These are phyloP conservation scores for Riparia riparia DNA, from an alignment of 2,113 vertebrate genomes.

Conservation along the genomic window DNA sequence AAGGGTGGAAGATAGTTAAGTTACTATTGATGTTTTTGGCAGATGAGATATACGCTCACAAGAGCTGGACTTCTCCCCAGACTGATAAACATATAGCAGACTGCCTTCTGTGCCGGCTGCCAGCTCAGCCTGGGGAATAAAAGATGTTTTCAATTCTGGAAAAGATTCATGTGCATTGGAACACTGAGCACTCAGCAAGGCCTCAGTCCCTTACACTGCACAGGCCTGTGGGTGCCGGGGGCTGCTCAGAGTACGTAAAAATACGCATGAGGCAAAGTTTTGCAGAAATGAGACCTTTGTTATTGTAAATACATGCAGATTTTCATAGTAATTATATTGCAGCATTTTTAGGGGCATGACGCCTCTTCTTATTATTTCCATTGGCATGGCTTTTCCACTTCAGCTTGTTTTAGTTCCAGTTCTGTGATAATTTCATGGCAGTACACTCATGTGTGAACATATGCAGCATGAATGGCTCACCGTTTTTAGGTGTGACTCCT, in stretches of 20 bases:
- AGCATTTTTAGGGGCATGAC: background rate
- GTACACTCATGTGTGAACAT: fast-evolving
- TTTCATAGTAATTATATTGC: background rate
- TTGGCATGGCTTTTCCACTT: background rate
- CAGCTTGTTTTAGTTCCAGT: background rate
- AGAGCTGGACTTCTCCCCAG: background rate
- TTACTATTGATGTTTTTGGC: background rate
- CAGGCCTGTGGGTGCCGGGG: background rate
- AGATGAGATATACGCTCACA: background rate
- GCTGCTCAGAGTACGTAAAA: background rate
- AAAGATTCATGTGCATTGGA: background rate
- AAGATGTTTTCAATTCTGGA: constrained; percentile 35
- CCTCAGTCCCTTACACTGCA: background rate
- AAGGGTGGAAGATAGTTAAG: background rate
- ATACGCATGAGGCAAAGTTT: background rate
- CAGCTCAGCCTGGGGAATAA: constrained; percentile 15
- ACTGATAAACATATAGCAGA: constrained; percentile 21
- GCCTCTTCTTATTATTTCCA: background rate
- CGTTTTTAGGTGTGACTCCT: fast-evolving
- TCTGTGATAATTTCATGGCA: background rate
- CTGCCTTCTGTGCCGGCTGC: constrained; percentile 17
- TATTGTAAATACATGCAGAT: background rate
- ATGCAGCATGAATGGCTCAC: background rate
- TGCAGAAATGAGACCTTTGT: background rate
- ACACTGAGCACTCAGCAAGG: background rate